Evolutionary conservation across 2,888 invertebrate species (phyloP), one percentile per base, ranked within the genome.

Genomic region (Byasa hedistus): DNA sequence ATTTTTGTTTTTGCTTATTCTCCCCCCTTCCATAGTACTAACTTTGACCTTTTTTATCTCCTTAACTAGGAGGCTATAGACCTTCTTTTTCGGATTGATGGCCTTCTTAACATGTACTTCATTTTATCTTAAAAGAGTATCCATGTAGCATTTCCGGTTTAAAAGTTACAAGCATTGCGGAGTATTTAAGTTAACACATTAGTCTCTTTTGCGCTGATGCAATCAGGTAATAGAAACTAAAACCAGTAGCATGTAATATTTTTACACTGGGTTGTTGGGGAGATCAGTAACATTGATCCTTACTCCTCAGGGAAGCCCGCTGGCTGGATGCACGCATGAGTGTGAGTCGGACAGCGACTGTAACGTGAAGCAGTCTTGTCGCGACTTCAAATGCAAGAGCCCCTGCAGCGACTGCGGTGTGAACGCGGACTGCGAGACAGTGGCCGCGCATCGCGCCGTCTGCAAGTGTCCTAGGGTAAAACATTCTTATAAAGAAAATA

Each of bases 311-410:
- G 97, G 97, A 57, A 95, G 96, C 70, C 96, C 97, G 15, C 80
- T 96, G 60, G 82, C 90, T 32, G 96, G 96, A 1, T 97, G 97
- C 78, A 93, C 95, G 17, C 97, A 96, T 79, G 97, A 97, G 85
- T 97, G 96, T 78, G 96, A 96, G 66, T 93, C 93, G 12, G 96
- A 96, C 78, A 86, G 91, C 32, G 96, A 97, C 75, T 97, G 96
- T 76, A 92, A 94, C 2, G 82, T 92, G 22, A 93, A 94, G 71
- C 94, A 95, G 72, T 94, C 95, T 65, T 97, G 97, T 79, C 93
- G 95, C 66, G 92, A 94, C 75, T 96, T 94, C 89, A 95, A 94
- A 79, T 97, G 97, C 78, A 93, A 93, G 70, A 95, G 94, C 73
- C 95, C 96, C 0, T 97, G 97, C 82, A 91, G 92, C 51, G 94